A percentile compares a stretch with the other conserved stretches of the same genome.
Evolutionary conservation across 2,113 vertebrate species (phyloP).

Genomic region (Leptobrachium ailaonicum): DNA sequence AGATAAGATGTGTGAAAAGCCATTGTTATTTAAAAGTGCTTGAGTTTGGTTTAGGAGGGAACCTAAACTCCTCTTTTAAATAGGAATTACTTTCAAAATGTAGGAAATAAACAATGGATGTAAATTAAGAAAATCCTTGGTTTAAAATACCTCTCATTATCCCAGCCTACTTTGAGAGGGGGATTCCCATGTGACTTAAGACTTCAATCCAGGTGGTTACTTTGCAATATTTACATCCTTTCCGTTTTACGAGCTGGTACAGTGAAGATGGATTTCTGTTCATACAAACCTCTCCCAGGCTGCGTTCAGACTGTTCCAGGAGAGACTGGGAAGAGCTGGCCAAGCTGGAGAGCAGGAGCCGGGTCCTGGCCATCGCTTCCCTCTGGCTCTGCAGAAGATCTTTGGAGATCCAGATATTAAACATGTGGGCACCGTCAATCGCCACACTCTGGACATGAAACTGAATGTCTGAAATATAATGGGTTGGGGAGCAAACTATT

Average conservation of each 20-base stretch:
- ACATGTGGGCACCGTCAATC: conserved; percentile 68
- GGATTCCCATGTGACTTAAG: no score
- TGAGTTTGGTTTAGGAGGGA: no score
- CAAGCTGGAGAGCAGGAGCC: conserved; percentile 61
- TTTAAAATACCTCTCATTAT: no score
- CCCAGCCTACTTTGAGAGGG: no score
- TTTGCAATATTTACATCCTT: background rate
- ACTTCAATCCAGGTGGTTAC: no score
- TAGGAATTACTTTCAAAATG: no score
- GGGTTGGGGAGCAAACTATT: no score
- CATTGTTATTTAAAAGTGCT: no score
- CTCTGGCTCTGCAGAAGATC: conserved; percentile 67
- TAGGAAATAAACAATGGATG: no score
- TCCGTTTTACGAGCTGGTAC: background rate
- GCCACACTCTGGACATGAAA: conserved; percentile 74
- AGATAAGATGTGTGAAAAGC: no score
- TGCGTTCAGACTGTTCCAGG: conserved; percentile 59
- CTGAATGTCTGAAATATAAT: conserved; percentile 67
- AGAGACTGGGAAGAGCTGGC: conserved; percentile 57
- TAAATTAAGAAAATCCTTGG: no score
- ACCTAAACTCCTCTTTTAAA: no score
- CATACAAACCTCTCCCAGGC: conserved; percentile 67
- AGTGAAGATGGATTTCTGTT: background rate
- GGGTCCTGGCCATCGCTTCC: conserved; percentile 59
- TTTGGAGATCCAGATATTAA: conserved; percentile 84